phyloP scores from a whole-genome alignment of 2,113 vertebrate species.

The Corythornis vintsioides region DNA sequence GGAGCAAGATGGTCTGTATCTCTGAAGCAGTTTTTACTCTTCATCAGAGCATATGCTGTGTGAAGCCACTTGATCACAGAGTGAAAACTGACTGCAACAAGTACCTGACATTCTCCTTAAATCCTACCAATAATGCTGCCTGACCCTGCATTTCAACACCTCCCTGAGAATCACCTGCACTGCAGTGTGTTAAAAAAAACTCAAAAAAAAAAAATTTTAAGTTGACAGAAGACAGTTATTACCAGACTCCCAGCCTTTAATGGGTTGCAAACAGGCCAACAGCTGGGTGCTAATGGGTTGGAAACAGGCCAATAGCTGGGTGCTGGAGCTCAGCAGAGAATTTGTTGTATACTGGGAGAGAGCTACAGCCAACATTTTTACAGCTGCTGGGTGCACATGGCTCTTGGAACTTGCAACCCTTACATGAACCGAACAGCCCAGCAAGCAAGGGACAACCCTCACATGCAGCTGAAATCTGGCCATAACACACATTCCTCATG shows the following conservation, averaged over 20 bases:
- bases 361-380: neutral
- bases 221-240: neutral
- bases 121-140: neutral
- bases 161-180: neutral
- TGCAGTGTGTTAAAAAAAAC: neutral
- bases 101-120: neutral
- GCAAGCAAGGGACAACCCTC: neutral
- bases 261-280: neutral
- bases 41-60: neutral
- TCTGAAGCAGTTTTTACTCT: neutral
- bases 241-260: neutral
- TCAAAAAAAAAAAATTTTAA: neutral
- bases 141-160: neutral
- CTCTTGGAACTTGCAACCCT: neutral
- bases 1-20: neutral
- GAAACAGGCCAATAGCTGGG: neutral
- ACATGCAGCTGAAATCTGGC: neutral
- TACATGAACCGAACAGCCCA: fast-evolving
- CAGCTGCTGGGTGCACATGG: neutral
- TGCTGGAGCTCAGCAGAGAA: neutral
- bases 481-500: fast-evolving
- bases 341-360: fast-evolving
- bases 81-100: neutral
- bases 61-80: fast-evolving
- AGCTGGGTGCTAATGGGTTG: neutral